phyloP scores from a whole-genome alignment of 2,797 vertebrate genomes.

The Amniataba percoides region DNA sequence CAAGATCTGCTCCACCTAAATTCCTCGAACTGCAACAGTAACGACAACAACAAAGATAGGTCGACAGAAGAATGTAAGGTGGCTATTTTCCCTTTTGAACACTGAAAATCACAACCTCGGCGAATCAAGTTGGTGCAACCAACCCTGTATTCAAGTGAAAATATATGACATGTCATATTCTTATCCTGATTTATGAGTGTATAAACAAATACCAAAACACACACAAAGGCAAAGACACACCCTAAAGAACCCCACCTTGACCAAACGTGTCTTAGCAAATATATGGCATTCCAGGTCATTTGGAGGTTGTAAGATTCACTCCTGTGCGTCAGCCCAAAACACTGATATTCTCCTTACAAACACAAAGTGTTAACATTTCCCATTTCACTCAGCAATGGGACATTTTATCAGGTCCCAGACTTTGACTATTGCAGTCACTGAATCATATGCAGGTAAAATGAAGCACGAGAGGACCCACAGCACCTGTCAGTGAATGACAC shows the following conservation, averaged over 20 bases:
- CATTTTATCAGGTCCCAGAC: too few species aligned
- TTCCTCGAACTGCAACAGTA: not conserved
- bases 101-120: not conserved
- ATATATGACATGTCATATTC: not conserved
- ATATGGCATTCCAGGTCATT: slow-evolving; percentile 8
- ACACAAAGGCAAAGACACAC: slow-evolving; percentile 21
- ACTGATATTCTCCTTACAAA: not conserved
- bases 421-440: not conserved
- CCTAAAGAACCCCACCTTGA: slow-evolving; percentile 31
- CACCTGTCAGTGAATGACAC: not conserved
- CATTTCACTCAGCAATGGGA: too few species aligned
- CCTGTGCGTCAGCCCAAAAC: not conserved
- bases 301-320: not conserved
- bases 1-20: not conserved
- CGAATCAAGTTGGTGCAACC: not conserved
- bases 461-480: not conserved
- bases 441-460: not conserved
- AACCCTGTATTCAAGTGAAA: not conserved
- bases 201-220: not conserved
- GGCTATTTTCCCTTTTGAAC: not conserved
- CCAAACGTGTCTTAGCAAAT: slow-evolving; percentile 48
- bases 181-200: slow-evolving; percentile 32
- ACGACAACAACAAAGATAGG: not conserved
- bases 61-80: not conserved
- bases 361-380: not conserved